Percentiles rank a stretch among this genome's conserved stretches.
phyloP scores from a whole-genome alignment of 2,888 invertebrate species.

The Cecidostiba fungosa region DNA sequence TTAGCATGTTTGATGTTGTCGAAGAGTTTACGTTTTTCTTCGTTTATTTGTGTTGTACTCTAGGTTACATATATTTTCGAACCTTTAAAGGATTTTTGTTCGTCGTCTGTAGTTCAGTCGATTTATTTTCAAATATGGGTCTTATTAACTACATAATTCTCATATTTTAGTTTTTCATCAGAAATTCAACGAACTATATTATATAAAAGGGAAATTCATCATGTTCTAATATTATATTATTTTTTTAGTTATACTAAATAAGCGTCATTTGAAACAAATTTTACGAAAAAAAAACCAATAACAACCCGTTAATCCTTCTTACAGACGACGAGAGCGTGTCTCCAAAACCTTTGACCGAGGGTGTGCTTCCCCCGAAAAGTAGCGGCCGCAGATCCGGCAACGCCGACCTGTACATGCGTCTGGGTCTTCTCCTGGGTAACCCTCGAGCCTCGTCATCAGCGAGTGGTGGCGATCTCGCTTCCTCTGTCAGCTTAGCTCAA shows the following conservation, averaged over 20 bases:
- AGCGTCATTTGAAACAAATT: neutral
- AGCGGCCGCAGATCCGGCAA: constrained; percentile 81
- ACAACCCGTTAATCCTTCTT: constrained; percentile 47
- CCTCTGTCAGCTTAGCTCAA: constrained; percentile 54
- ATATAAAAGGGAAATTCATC: no score
- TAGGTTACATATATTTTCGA: no score
- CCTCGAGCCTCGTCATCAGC: constrained; percentile 60
- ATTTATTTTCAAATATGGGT: no score
- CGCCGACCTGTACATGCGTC: constrained; percentile 91
- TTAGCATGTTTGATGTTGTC: neutral
- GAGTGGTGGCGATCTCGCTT: constrained; percentile 1
- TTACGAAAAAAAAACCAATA: neutral
- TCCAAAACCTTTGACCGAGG: constrained; percentile 82
- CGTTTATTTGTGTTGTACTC: neutral
- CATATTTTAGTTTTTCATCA: no score
- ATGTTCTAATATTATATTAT: no score
- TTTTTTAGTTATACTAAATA: no score
- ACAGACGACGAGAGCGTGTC: constrained; percentile 87
- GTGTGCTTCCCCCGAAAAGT: constrained; percentile 72
- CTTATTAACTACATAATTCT: no score
- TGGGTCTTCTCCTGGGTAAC: constrained; percentile 88
- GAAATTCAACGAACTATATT: no score
- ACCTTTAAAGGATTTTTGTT: no score
- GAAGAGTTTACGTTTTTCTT: neutral
- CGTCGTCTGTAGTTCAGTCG: no score